phyloP scores from a whole-genome alignment of 2,888 invertebrate species.

The Lypha dubia region DNA sequence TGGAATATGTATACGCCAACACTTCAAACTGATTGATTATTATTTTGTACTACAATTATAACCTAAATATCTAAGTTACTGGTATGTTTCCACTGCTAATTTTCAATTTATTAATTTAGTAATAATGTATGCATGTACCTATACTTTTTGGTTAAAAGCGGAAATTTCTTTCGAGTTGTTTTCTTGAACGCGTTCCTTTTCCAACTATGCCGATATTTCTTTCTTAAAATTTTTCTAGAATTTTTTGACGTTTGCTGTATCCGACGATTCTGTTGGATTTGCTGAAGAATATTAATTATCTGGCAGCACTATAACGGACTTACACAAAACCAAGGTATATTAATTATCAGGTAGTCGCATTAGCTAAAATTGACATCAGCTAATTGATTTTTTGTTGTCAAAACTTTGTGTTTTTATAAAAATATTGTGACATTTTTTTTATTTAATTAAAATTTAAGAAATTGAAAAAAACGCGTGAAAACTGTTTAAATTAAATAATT shows the following conservation, averaged over 20 bases:
- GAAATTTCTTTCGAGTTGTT: constrained; percentile 68
- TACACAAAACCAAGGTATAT: no score
- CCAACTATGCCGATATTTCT: constrained; percentile 69
- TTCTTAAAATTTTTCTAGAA: constrained; percentile 72
- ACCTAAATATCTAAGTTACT: background rate
- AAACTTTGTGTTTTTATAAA: no score
- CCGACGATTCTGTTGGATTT: background rate
- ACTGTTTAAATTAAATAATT: no score
- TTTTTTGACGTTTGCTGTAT: constrained; percentile 64
- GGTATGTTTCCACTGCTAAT: constrained; percentile 20
- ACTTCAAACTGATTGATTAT: constrained; percentile 21
- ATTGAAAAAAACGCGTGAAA: no score
- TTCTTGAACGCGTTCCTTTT: constrained; percentile 72
- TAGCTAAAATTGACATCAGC: no score
- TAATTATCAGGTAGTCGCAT: no score
- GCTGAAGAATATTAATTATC: background rate
- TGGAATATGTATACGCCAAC: constrained; percentile 40
- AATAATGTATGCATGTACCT: constrained; percentile 64
- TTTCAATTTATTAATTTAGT: background rate
- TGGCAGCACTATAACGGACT: background rate
- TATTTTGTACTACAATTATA: background rate
- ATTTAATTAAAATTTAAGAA: no score
- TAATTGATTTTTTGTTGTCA: no score
- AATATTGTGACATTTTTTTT: no score
- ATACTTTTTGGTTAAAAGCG: constrained; percentile 56